Conservation (phyloP, 2,113 vertebrate species). For the Merops nubicus region DNA sequence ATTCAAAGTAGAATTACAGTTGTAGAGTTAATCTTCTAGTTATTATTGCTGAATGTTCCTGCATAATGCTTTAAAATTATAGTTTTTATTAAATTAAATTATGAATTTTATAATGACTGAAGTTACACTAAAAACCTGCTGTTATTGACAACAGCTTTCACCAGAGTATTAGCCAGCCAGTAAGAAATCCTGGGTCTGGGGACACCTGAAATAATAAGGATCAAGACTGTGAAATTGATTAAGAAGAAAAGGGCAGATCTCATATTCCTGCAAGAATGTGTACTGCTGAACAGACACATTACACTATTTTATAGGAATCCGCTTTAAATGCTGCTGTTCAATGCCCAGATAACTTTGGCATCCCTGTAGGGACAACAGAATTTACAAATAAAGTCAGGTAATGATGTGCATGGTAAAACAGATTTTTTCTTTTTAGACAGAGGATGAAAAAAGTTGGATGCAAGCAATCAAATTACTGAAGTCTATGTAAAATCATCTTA, state of each 20-base stretch:
- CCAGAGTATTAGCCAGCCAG: not conserved
- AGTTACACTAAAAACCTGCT: not conserved
- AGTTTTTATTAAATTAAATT: not conserved
- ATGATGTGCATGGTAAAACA: not conserved
- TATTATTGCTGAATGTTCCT: not conserved
- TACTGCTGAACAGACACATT: not conserved
- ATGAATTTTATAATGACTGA: not conserved
- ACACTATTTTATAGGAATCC: not conserved
- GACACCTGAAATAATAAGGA: not conserved
- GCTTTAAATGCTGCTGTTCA: not conserved
- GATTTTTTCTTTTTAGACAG: not conserved
- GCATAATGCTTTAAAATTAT: not conserved
- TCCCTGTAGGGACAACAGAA: not conserved
- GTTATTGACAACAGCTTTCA: not conserved
- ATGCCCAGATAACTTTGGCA: not conserved
- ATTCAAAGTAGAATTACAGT: not conserved
- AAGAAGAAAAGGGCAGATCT: not conserved
- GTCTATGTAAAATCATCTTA: not conserved
- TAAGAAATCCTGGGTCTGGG: not conserved
- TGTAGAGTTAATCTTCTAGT: not conserved
- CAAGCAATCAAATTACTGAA: not conserved
- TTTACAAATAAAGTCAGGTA: not conserved
- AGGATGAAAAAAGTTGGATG: not conserved
- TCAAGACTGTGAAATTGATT: slow-evolving; percentile 18
- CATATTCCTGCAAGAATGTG: not conserved